Percentiles rank a stretch among this genome's conserved stretches.
phyloP scores from a whole-genome alignment of 2,113 vertebrate species.

The Phylloscopus trochilus region DNA sequence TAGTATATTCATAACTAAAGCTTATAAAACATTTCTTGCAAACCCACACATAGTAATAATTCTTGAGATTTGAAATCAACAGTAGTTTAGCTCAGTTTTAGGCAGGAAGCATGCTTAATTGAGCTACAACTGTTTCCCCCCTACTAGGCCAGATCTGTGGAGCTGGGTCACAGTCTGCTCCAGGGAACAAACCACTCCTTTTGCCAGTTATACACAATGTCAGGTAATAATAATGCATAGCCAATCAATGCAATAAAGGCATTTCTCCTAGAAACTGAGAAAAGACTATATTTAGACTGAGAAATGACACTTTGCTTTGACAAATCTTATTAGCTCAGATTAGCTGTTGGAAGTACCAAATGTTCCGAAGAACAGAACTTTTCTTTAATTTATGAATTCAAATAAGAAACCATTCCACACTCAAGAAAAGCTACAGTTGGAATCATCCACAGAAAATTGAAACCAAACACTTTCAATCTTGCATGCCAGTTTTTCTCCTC shows the following conservation, averaged over 20 bases:
- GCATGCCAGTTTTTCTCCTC: not conserved
- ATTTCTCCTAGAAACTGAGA: not conserved
- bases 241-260: not conserved
- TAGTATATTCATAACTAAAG: too few relatives aligned
- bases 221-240: not conserved
- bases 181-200: not conserved
- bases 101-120: not conserved
- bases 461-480: not conserved
- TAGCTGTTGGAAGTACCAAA: constrained; percentile 1
- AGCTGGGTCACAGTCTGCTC: not conserved
- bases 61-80: not conserved
- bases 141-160: not conserved
- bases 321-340: not conserved
- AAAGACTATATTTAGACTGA: not conserved
- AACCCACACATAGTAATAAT: not conserved
- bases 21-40: too few relatives aligned
- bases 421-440: not conserved
- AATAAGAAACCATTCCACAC: not conserved
- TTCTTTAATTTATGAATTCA: constrained; percentile 6
- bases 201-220: not conserved
- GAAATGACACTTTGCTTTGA: not conserved
- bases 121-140: not conserved
- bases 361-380: not conserved
- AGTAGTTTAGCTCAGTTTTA: not conserved
- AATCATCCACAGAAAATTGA: not conserved